Evolutionary conservation across 2,888 invertebrate species (phyloP).

Genomic region (Zonitis immaculata): DNA sequence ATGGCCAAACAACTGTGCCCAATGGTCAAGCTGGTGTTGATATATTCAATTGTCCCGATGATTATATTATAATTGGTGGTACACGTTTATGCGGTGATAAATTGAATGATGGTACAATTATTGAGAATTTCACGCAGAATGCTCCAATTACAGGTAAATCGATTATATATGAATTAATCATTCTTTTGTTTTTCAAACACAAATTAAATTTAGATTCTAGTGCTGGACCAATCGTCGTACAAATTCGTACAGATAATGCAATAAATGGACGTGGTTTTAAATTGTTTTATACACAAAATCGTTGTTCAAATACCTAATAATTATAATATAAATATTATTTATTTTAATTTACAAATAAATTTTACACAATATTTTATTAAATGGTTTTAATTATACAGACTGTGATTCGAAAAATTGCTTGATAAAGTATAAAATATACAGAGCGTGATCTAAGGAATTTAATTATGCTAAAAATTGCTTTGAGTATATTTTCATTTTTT

Average conservation of each 20-base stretch:
- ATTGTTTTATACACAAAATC: slow-evolving; percentile 64
- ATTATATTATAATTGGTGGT: slow-evolving; percentile 66
- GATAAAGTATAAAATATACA: too few species aligned
- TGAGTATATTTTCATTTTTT: too few species aligned
- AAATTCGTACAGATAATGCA: slow-evolving; percentile 62
- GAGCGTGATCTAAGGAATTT: too few species aligned
- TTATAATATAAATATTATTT: slow-evolving; percentile 4
- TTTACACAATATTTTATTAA: too few species aligned
- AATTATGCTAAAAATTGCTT: too few species aligned
- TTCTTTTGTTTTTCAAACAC: slow-evolving; percentile 31
- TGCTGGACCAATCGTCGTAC: slow-evolving; percentile 66
- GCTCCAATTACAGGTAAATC: slow-evolving; percentile 63
- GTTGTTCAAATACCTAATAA: slow-evolving; percentile 46
- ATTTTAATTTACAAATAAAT: background rate
- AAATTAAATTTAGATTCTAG: slow-evolving; percentile 54
- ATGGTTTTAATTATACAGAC: too few species aligned
- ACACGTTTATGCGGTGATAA: slow-evolving; percentile 68
- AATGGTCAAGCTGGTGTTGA: slow-evolving; percentile 70
- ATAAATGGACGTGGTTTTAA: slow-evolving; percentile 67
- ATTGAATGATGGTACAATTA: slow-evolving; percentile 64
- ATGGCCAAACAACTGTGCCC: slow-evolving; percentile 59
- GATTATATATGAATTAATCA: too few species aligned
- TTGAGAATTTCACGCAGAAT: slow-evolving; percentile 60
- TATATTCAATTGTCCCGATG: slow-evolving; percentile 69
- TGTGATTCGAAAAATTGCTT: too few species aligned